Conservation (phyloP, 2,113 vertebrate genomes). For the Actenoides lindsayi region DNA sequence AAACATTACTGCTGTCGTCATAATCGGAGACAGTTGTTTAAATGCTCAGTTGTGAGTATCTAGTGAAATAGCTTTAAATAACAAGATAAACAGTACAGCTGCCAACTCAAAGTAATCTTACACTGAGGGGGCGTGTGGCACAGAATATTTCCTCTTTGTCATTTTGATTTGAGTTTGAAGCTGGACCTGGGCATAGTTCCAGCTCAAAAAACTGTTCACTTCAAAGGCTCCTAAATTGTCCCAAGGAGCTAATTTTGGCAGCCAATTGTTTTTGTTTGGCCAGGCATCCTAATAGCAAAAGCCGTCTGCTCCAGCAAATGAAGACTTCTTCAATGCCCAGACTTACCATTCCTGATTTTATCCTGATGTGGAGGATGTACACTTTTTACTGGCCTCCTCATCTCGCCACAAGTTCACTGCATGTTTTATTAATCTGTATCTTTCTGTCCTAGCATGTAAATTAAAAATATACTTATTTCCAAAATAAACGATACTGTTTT, state of each 20-base stretch:
- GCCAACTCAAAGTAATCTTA: conserved; percentile 74
- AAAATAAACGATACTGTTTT: not conserved
- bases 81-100: conserved; percentile 74
- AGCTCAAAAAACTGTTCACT: conserved; percentile 77
- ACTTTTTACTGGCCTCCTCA: not conserved
- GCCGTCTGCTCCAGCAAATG: conserved; percentile 73
- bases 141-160: conserved; percentile 77
- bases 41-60: conserved; percentile 65
- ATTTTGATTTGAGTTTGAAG: conserved; percentile 80
- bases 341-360: conserved; percentile 43
- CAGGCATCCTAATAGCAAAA: conserved; percentile 73
- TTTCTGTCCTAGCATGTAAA: not conserved
- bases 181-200: conserved; percentile 78
- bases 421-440: not conserved
- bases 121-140: conserved; percentile 68
- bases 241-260: conserved; percentile 82
- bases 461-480: not conserved
- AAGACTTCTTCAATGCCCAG: conserved; percentile 39
- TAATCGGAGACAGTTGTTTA: conserved; percentile 48
- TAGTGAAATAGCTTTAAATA: conserved; percentile 73
- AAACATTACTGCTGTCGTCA: not conserved
- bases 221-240: conserved; percentile 79
- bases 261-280: conserved; percentile 80
- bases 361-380: not conserved
- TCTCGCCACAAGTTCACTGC: not conserved